Base-by-base conservation (phyloP, 1,140 invertebrate genomes). In the Hyposmocoma kahamanoa region DNA sequence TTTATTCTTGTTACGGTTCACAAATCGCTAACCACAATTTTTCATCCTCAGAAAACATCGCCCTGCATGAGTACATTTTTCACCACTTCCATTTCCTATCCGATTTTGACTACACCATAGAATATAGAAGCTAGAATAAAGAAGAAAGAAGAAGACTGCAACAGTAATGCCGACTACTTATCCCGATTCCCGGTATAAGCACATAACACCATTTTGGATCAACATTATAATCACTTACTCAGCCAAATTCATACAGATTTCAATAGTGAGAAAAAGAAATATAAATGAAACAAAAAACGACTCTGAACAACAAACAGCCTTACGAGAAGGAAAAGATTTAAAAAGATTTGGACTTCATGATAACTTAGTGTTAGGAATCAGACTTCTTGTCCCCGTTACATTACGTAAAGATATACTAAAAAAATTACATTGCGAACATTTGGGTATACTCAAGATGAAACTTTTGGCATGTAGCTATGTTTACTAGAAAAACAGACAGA, bases 381-480 rank as follows among this genome's bases (percentile, higher is more conserved):
- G n/a, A n/a, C n/a, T n/a, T n/a, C n/a, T n/a, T n/a, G n/a, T n/a
- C n/a, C n/a, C n/a, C n/a, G n/a, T n/a, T n/a, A n/a, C n/a, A n/a
- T n/a, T n/a, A n/a, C n/a, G n/a, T n/a, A n/a, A n/a, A n/a, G n/a
- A n/a, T n/a, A n/a, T n/a, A n/a, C n/a, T 10, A 47, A 28, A 38
- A 32, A 32, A 3, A 34, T 15, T 1, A 32, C n/a, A 47, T 8
- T 47, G n/a, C 13, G 34, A n/a, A n/a, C 88, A 89, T 57, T 43
- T 69, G 8, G 86, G 85, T 3, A 78, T 88, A 8, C 73, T 80
- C 1, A 71, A 75, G 48, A 89, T 88, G 78, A 89, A 89, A 62
- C 52, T 62, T 1, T 38, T 87, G n/a, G 87, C 87, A n/a, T 42
- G 84, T 17, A 63, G 52, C 19, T n/a, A n/a, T 55, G 61, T 87